phyloP scores from a whole-genome alignment of 2,888 invertebrate species.

The Watsonalla cultraria region DNA sequence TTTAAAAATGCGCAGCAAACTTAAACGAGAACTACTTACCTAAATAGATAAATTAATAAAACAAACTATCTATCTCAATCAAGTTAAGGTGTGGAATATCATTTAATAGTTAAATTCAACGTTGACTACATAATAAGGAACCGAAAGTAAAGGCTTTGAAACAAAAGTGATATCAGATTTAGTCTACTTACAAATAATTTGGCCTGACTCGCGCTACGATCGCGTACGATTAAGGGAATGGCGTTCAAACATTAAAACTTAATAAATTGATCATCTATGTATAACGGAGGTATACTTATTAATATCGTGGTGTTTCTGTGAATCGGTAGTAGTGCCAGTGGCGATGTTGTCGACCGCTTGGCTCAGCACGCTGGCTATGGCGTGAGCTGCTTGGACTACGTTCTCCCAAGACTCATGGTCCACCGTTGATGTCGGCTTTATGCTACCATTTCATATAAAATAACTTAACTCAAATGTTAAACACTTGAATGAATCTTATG shows the following conservation, averaged over 20 bases:
- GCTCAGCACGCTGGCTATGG: constrained; percentile 51
- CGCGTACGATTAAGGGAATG: neutral
- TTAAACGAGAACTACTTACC: neutral
- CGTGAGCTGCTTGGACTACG: constrained; percentile 57
- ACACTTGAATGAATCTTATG: no score
- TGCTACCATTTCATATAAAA: neutral
- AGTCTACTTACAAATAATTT: neutral
- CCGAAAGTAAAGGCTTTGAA: no score
- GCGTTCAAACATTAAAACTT: neutral
- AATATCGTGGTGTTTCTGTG: neutral
- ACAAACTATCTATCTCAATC: no score
- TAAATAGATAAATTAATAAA: no score
- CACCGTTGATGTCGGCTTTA: constrained; percentile 38
- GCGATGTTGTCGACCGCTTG: constrained; percentile 11
- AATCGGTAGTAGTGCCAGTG: neutral
- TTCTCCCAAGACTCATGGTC: constrained; percentile 68
- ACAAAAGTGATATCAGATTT: no score
- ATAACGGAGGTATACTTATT: neutral
- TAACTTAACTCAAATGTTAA: no score
- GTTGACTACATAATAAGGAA: no score
- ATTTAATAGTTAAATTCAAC: no score
- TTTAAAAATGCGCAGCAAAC: no score
- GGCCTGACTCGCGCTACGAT: neutral
- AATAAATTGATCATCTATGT: neutral
- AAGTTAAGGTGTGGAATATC: no score